phyloP scores from a whole-genome alignment of 2,113 vertebrate species.

The Eulemur macaco region DNA sequence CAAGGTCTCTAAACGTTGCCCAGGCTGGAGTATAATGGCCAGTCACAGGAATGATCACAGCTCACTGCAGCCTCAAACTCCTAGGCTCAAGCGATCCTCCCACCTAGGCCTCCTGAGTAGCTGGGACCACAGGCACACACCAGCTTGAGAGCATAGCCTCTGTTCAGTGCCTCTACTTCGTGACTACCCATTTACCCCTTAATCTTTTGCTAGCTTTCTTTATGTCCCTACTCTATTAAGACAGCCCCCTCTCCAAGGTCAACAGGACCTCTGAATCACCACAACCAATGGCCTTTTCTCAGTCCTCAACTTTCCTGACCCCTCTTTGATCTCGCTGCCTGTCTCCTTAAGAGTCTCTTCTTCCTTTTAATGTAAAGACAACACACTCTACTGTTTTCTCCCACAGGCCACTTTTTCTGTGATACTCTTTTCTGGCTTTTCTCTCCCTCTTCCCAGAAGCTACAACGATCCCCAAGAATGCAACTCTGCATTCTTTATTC shows the following conservation, averaged over 20 bases:
- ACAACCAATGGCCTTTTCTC: not conserved
- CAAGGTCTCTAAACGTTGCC: too few species aligned
- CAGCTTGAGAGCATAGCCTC: not conserved
- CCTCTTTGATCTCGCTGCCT: not conserved
- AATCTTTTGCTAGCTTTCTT: not conserved
- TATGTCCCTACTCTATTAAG: not conserved
- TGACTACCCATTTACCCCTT: not conserved
- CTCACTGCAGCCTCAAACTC: too few species aligned
- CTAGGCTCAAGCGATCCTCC: too few species aligned
- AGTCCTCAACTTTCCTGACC: not conserved
- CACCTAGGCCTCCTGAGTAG: too few species aligned
- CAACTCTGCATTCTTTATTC: not conserved
- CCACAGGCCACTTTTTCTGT: not conserved
- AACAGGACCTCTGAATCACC: not conserved
- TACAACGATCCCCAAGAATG: not conserved
- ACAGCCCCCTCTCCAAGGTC: not conserved
- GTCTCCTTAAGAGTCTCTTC: not conserved
- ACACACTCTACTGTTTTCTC: not conserved
- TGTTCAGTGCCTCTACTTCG: not conserved
- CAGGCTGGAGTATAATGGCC: too few species aligned
- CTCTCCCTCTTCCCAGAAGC: slow-evolving; percentile 12
- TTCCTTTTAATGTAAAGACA: not conserved
- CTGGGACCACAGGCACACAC: too few species aligned
- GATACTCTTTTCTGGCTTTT: not conserved
- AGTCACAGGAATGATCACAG: too few species aligned